Base-by-base conservation (phyloP, 2,113 vertebrate genomes). In the Heptranchias perlo region DNA sequence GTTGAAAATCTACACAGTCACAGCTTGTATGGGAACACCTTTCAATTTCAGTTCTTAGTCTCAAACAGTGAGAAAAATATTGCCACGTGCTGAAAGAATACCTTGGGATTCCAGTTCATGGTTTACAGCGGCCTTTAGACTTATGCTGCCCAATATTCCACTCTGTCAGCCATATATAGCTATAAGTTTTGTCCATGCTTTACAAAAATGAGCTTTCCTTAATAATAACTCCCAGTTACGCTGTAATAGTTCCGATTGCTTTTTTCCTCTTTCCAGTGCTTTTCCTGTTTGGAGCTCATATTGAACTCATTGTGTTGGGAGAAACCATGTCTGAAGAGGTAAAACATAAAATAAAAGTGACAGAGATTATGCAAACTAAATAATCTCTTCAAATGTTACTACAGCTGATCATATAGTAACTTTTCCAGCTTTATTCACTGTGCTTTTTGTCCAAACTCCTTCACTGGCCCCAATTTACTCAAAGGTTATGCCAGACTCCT, bases 201-300 rank as follows among this genome's bases (percentile, higher is more conserved):
- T 52, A 16, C 23, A 69, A 89, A 91, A n/a, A 58, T 58, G 3
- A 91, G 11, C 35, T 95, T 69, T 95, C 94, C 94, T 95, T 95
- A 69, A 95, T 16, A 28, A 49, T 69, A 52, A 35, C 65, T 52
- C 47, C 16, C 94, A 95, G 94, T n/a, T 95, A 69, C 52, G 39
- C 31, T 95, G 94, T 95, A 23, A 47, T 95, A 10, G 94, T 69
- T 49, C 94, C 94, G 5, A 69, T 95, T 35, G 47, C 25, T 7
- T 49, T 95, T 49, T 95, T 95, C 65, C 65, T 95, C 44, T 95
- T 95, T 62, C 94, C 94, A 13, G 94, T 95, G 44, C 94, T 95
- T 69, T 95, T 95, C 94, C 94, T 95, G 44, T 95, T 95, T 69
- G 94, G 94, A 69, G 64, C 94, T 69, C 94, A 95, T 49, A 95